Conservation (phyloP, 2,797 vertebrate genomes). For the Pogoniulus pusillus region DNA sequence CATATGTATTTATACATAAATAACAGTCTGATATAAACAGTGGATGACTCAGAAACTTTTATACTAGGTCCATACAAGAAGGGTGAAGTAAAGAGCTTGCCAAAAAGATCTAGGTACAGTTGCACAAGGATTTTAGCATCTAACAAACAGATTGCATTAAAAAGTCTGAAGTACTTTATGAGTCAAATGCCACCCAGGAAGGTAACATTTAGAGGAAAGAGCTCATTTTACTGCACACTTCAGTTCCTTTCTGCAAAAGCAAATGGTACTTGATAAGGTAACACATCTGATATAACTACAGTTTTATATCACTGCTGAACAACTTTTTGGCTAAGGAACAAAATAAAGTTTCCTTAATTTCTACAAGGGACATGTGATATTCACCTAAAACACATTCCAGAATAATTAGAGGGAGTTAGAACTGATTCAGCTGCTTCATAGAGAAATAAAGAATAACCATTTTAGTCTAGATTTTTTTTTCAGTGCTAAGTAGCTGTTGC, state of each 20-base stretch:
- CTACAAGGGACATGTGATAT: not conserved
- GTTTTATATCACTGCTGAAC: not conserved
- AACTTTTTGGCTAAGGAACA: not conserved
- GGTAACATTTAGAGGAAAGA: not conserved
- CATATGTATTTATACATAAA: not conserved
- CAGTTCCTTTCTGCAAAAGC: not conserved
- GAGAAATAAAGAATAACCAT: not conserved
- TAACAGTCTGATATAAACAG: not conserved
- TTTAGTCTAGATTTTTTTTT: not conserved
- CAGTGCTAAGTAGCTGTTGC: not conserved
- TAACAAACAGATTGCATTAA: not conserved
- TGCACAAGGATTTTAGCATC: not conserved
- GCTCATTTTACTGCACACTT: not conserved
- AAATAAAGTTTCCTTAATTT: not conserved
- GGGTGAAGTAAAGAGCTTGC: not conserved
- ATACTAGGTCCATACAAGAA: not conserved
- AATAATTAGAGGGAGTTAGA: not conserved
- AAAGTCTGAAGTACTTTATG: not conserved
- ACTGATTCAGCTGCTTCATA: not conserved
- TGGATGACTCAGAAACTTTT: not conserved
- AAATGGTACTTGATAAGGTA: not conserved
- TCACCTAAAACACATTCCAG: not conserved
- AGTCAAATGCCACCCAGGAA: not conserved
- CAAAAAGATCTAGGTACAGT: not conserved
- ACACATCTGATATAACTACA: not conserved